Base-by-base conservation (phyloP, 1,140 invertebrate genomes). In the Zaprionus vittiger region DNA sequence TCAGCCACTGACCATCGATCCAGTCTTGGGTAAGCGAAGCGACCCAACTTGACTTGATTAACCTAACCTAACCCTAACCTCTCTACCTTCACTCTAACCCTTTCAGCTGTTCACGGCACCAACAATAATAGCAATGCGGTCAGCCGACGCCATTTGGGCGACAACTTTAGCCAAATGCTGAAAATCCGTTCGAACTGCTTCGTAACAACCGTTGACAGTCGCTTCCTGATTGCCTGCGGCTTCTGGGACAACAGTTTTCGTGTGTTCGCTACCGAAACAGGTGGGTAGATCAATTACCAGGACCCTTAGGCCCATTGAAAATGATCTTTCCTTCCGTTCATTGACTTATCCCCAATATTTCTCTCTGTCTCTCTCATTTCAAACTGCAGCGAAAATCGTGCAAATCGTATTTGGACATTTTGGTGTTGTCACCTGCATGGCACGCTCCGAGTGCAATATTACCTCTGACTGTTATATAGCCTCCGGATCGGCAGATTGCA, bases 231-330 rank as follows among this genome's bases (percentile, higher is more conserved):
- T 71, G 98, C 99, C n/a, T 98, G 98, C 93, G 99, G 99, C 49
- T 99, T 99, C 94, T 99, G 99, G 97, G 99, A 99, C 93, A 99
- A 99, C 93, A 99, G 98, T 93, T 99, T 99, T 94, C 94, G 99
- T 26, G 97, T 99, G 2, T 99, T 99, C 93, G 98, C 97, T 49
- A 98, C 98, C 0, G 99, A 99, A 93, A 98, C 97, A 80, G 91
- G 91, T 92, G 57, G 97, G 97, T 98, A 15, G 11, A 24, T 4
- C 47, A 14, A 52, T 52, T 7, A 22, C 5, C 11, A 17, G n/a
- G 0, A 47, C n/a, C 41, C 41, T 1, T 1, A 17, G 5, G 0
- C 7, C 7, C 1, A 9, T 44, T 17, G 6, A 4, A n/a, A 17
- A 17, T 44, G 7, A n/a, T 49, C 26, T 34, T 37, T 20, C 5